phyloP scores from a whole-genome alignment of 2,888 invertebrate species.

The Tiliacea citrago region DNA sequence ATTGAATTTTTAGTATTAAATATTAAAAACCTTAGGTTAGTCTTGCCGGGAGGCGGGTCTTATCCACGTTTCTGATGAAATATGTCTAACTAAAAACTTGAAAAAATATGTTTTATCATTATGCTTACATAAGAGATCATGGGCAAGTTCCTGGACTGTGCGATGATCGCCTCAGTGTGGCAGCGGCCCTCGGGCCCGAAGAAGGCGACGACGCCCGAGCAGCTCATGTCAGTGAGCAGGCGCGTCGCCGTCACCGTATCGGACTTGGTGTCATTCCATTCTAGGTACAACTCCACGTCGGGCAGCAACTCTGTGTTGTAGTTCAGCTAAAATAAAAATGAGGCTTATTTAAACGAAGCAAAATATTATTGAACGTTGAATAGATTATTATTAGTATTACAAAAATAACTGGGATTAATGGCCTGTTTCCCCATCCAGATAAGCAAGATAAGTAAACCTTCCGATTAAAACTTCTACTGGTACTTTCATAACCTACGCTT shows the following conservation, averaged over 20 bases:
- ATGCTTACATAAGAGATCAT: conserved; percentile 98
- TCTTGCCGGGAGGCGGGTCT: background rate
- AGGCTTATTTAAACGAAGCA: background rate
- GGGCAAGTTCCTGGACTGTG: conserved; percentile 98
- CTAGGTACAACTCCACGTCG: conserved; percentile 93
- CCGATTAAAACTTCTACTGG: background rate
- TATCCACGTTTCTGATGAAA: background rate
- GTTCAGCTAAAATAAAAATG: conserved; percentile 91
- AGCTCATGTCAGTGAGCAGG: conserved; percentile 97
- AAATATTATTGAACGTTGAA: background rate
- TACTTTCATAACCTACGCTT: background rate
- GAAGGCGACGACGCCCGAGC: conserved; percentile 96
- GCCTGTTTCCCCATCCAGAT: background rate
- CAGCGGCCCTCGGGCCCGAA: conserved; percentile 99
- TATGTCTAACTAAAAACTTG: background rate
- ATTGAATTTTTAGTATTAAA: background rate
- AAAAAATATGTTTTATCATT: background rate
- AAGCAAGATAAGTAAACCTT: background rate
- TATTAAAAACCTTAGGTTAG: background rate
- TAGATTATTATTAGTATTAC: background rate
- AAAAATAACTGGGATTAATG: background rate
- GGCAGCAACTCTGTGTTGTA: conserved; percentile 92
- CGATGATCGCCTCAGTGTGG: conserved; percentile 98
- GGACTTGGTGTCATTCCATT: conserved; percentile 96
- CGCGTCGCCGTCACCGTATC: conserved; percentile 96